A percentile compares a stretch with the other conserved stretches of the same genome.
Evolutionary conservation across 1,140 invertebrate genomes (phyloP).

Genomic region (Mamestra configurata): DNA sequence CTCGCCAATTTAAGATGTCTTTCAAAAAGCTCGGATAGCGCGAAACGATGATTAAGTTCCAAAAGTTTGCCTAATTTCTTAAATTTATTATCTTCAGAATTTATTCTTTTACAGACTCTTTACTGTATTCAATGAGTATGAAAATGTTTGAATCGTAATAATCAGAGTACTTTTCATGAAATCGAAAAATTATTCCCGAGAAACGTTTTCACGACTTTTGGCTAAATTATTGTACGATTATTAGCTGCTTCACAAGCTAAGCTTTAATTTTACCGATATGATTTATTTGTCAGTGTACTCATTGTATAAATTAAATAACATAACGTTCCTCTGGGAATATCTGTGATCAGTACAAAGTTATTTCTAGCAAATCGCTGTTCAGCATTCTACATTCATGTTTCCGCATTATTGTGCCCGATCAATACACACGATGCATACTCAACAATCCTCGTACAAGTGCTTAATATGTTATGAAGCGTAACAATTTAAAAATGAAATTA

Average conservation of each 20-base stretch:
- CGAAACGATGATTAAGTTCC: conserved; percentile 60
- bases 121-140: conserved; percentile 48
- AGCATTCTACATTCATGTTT: neutral
- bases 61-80: conserved; percentile 56
- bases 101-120: conserved; percentile 53
- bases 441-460: neutral
- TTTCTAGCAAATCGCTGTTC: neutral
- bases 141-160: conserved; percentile 50
- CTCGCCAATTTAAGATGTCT: conserved; percentile 63
- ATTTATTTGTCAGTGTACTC: neutral
- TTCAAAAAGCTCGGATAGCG: conserved; percentile 61
- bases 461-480: conserved; percentile 23
- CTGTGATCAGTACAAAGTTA: neutral
- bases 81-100: conserved; percentile 59
- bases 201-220: neutral
- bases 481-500: conserved; percentile 43
- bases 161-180: conserved; percentile 18
- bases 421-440: neutral
- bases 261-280: too few relatives aligned
- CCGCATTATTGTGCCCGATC: neutral
- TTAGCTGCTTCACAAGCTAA: neutral
- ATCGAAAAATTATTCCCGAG: neutral
- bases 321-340: neutral
- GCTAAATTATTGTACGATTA: neutral
- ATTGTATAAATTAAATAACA: too few relatives aligned